Evolutionary conservation across 2,113 vertebrate species (phyloP).

Genomic region (Orientallactaga bullata): DNA sequence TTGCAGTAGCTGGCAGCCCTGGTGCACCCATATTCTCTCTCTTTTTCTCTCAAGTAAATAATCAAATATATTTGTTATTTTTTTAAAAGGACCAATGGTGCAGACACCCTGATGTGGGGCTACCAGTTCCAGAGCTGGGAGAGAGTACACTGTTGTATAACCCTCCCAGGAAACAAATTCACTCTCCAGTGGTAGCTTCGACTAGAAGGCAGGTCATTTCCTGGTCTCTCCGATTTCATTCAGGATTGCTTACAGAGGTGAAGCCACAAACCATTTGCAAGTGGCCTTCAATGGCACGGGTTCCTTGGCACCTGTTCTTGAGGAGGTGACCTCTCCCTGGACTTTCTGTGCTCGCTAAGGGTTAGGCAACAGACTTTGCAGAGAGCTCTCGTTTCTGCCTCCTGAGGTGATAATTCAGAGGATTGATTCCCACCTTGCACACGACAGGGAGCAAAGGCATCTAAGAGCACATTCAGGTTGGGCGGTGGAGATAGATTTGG

Average conservation of each 20-base stretch:
- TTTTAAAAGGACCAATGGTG: neutral
- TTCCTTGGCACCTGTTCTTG: neutral
- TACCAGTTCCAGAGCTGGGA: neutral
- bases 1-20: no score
- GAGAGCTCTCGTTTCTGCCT: neutral
- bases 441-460: neutral
- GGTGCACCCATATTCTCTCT: no score
- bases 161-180: no score
- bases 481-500: fast-evolving
- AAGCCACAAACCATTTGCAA: neutral
- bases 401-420: neutral
- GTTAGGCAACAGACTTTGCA: neutral
- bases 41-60: no score
- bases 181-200: neutral
- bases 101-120: fast-evolving
- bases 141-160: fast-evolving
- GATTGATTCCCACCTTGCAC: fast-evolving
- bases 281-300: neutral
- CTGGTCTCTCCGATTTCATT: neutral
- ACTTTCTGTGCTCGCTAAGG: neutral
- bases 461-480: fast-evolving
- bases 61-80: no score
- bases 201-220: no score
- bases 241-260: neutral
- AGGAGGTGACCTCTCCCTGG: fast-evolving